Evolutionary conservation across 64 coral and sea anemone genomes (phyloP), one percentile per base, ranked within the genome.

Genomic region (Pachyseris speciosa): DNA sequence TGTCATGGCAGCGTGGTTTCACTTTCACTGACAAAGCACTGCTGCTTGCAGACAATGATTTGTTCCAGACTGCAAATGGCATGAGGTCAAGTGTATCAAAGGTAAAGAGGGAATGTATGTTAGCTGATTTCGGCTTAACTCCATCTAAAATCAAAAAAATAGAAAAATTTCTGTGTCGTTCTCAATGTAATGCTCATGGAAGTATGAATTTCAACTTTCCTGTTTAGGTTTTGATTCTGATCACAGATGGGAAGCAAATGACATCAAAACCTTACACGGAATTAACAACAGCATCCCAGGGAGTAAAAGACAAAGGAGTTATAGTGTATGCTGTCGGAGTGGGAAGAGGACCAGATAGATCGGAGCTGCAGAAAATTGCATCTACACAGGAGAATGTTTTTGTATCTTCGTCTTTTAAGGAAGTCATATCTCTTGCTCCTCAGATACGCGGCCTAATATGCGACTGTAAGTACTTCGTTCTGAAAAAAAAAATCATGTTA

Each of bases 211-310:
- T 64, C 6, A 25, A 10, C 38, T 4, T 39, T 73, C 29, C 2
- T 25, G 16, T 24, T 37, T 25, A 89, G 86, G 73, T 51, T 4
- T 53, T 89, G 51, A 19, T 89, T 48, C 69, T 89, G 1, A 16
- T 89, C n/a, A 89, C 86, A 11, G 86, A 89, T 78, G 86, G 86
- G 7, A 89, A 49, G 42, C 86, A 89, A 78, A 89, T 72, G 13
- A 89, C 49, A 89, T 45, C 67, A 40, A 22, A 49, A 77, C 34
- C n/a, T 5, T 76, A 57, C 37, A 89, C 86, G 34, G 5, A 50
- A 40, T 53, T 89, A 1, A 5, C 41, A 25, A 38, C 30, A 4
- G 86, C 86, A 29, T 74, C 86, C 7, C 67, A 69, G 2, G 37
- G 37, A 59, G 60, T 89, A 26, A 89, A 89, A 39, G 41, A 48